phyloP scores from a whole-genome alignment of 1,140 invertebrate genomes.

The Lordiphosa collinella region DNA sequence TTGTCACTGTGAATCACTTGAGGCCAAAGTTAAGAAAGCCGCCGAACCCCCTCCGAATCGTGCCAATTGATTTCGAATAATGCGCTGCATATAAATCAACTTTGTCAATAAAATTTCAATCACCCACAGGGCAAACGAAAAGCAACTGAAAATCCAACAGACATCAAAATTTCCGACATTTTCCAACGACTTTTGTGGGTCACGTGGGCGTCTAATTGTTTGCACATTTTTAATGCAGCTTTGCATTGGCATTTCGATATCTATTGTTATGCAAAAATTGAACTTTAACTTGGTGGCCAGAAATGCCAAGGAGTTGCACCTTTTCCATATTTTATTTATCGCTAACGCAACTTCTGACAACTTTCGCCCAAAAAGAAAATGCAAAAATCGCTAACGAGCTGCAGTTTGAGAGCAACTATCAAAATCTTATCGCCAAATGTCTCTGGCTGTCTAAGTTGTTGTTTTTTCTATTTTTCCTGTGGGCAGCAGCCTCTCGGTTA shows the following conservation, averaged over 20 bases:
- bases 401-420: conserved; percentile 23
- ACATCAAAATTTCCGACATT: conserved; percentile 19
- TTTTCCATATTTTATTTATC: conserved; percentile 14
- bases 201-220: conserved; percentile 71
- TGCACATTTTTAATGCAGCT: conserved; percentile 56
- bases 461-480: conserved; percentile 44
- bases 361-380: conserved; percentile 45
- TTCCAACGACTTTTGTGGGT: conserved; percentile 40
- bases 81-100: conserved; percentile 50
- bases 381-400: conserved; percentile 12
- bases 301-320: neutral
- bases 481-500: conserved; percentile 26
- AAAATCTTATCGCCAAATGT: conserved; percentile 45
- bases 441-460: conserved; percentile 34
- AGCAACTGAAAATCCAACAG: neutral
- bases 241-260: conserved; percentile 50
- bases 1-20: conserved; percentile 13
- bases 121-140: conserved; percentile 43
- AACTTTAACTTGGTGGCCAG: conserved; percentile 30
- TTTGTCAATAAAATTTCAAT: conserved; percentile 50
- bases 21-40: conserved; percentile 1
- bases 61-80: conserved; percentile 42
- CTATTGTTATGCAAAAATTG: conserved; percentile 44
- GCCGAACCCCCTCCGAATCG: conserved; percentile 12
- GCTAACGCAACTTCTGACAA: conserved; percentile 50